A percentile compares a stretch with the other conserved stretches of the same genome.
Conservation (phyloP, 2,797 vertebrate species). For the Apogon talboti region DNA sequence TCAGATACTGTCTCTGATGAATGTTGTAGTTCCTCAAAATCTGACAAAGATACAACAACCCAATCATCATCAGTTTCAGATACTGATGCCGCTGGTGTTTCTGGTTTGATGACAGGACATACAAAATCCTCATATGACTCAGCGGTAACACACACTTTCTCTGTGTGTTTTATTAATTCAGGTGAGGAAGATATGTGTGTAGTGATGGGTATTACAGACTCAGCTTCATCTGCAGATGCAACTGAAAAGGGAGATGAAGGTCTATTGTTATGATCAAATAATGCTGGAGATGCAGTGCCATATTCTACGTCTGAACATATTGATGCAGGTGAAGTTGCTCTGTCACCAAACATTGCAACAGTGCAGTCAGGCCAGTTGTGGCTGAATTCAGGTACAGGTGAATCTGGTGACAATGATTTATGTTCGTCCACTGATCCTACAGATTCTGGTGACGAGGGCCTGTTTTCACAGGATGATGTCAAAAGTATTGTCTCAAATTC, state of each 20-base stretch:
- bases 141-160: background rate
- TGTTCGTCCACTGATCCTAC: slow-evolving; percentile 42
- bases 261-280: slow-evolving; percentile 30
- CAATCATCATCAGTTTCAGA: slow-evolving; percentile 42
- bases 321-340: slow-evolving; percentile 58
- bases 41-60: slow-evolving; percentile 45
- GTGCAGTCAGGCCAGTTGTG: slow-evolving; percentile 22
- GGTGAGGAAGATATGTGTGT: slow-evolving; percentile 8
- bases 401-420: slow-evolving; percentile 64
- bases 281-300: slow-evolving; percentile 19
- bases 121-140: slow-evolving; percentile 11
- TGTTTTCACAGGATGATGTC: slow-evolving; percentile 12
- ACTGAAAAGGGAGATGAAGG: slow-evolving; percentile 45
- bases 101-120: slow-evolving; percentile 25
- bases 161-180: slow-evolving; percentile 16
- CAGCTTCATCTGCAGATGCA: slow-evolving; percentile 49
- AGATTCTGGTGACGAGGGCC: slow-evolving; percentile 59
- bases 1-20: slow-evolving; percentile 31
- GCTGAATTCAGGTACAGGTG: slow-evolving; percentile 60
- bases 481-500: slow-evolving; percentile 18
- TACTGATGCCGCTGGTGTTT: slow-evolving; percentile 9
- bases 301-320: slow-evolving; percentile 48
- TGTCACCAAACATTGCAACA: slow-evolving; percentile 11
- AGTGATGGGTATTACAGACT: slow-evolving; percentile 20
- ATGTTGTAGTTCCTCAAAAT: slow-evolving; percentile 34